Conservation (phyloP, 92 coral and sea anemone species). For the Scolanthus callimorphus region DNA sequence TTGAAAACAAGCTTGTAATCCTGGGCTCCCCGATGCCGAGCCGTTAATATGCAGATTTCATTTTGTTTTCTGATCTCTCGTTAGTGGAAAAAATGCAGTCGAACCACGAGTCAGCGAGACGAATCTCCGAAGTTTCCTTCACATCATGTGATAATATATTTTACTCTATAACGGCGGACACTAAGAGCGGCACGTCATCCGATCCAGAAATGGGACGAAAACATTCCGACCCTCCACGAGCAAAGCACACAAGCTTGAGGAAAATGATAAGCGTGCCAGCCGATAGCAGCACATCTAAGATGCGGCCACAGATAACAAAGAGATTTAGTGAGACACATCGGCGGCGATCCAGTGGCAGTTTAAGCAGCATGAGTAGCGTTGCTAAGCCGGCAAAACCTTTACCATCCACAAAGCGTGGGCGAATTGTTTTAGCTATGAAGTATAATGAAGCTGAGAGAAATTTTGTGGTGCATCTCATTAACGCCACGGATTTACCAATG, state of each 20-base stretch:
- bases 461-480: slow-evolving; percentile 53
- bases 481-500: slow-evolving; percentile 75
- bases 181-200: not conserved
- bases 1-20: too few relatives aligned
- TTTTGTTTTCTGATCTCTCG: too few relatives aligned
- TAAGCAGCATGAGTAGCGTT: not conserved
- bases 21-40: too few relatives aligned
- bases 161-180: not conserved
- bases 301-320: slow-evolving; percentile 5
- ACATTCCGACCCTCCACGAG: not conserved
- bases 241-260: not conserved
- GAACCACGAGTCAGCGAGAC: too few relatives aligned
- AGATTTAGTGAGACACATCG: slow-evolving; percentile 24
- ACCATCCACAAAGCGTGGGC: slow-evolving; percentile 31
- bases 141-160: not conserved
- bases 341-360: slow-evolving; percentile 22
- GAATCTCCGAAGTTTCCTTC: too few relatives aligned
- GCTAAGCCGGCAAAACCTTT: slow-evolving; percentile 2
- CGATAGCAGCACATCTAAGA: not conserved
- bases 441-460: slow-evolving; percentile 28
- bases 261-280: slow-evolving; percentile 26
- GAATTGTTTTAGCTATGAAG: slow-evolving; percentile 30
- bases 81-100: too few relatives aligned
- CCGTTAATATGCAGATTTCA: too few relatives aligned
- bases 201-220: not conserved